Evolutionary conservation across 2,797 vertebrate genomes (phyloP), one percentile per base, ranked within the genome.

Genomic region (Cossypha caffra): DNA sequence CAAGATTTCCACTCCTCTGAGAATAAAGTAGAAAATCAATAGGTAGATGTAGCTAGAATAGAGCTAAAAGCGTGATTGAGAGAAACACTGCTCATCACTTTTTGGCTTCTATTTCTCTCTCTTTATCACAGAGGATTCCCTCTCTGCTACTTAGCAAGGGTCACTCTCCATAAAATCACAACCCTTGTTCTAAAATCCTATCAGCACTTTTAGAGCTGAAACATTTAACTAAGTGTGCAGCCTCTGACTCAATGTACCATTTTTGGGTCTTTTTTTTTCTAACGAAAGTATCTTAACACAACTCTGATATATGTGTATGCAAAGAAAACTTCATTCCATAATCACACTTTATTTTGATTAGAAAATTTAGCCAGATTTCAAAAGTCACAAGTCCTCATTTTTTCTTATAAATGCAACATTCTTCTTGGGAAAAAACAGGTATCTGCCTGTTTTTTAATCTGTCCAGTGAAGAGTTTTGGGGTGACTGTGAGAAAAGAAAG

Each of bases 331-430:
- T 86, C 1, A 25, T 61, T 77, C 29, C 19, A 24, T 28, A 67
- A 50, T 25, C 52, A 12, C 5, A 21, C 2, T 45, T 83, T 15
- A n/a, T 87, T 74, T 81, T 55, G 43, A 48, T 29, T 59, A 66
- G 21, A 80, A 91, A 89, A 48, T 52, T 29, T 69, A 67, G 59
- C 55, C 7, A 64, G 3, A 54, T 77, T 67, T 71, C 5, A 77
- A 54, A 80, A 61, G 2, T n/a, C 78, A 33, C 1, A 33, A 17
- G 4, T 29, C 3, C 0, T 40, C 6, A 12, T 47, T 23, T 57
- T 33, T 40, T 45, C 28, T 51, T 55, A n/a, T 25, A 77, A 71
- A 57, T n/a, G 2, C 4, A 88, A 29, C 3, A n/a, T 38, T 37
- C 1, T 19, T 25, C 9, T 24, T 18, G 6, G 9, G 5, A 5